These are phyloP conservation scores for Aporrectodea caliginosa DNA, from an alignment of 1,140 invertebrate species.

Conservation along the genomic window DNA sequence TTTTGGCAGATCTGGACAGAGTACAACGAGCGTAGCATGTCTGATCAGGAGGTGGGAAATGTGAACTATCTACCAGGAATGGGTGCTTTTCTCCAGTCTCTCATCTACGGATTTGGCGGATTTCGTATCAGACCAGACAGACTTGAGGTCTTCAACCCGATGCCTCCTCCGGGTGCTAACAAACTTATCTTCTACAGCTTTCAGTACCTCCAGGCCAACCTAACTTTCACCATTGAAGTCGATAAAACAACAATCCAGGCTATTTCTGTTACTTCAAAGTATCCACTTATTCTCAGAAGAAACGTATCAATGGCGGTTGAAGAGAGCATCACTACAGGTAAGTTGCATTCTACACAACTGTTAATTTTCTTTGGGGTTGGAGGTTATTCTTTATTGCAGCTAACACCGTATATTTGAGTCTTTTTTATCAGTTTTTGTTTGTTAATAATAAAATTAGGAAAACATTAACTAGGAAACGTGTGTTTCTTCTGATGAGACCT, in stretches of 20 bases:
- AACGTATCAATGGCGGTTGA: background rate
- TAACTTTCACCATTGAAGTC: slow-evolving; percentile 28
- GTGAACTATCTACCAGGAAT: slow-evolving; percentile 33
- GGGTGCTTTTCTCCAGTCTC: slow-evolving; percentile 31
- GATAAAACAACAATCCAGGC: slow-evolving; percentile 19
- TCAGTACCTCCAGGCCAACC: slow-evolving; percentile 26
- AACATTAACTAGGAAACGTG: too few relatives aligned
- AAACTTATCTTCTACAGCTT: slow-evolving; percentile 17
- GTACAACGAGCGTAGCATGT: slow-evolving; percentile 17
- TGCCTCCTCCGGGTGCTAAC: slow-evolving; percentile 21
- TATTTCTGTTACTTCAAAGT: background rate
- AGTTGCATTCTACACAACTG: too few relatives aligned
- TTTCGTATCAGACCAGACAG: slow-evolving; percentile 30
- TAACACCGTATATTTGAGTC: too few relatives aligned
- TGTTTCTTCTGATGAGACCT: too few relatives aligned
- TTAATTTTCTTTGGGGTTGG: too few relatives aligned
- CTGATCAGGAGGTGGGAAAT: slow-evolving; percentile 24
- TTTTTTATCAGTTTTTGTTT: too few relatives aligned
- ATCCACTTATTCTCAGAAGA: background rate
- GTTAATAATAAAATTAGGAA: too few relatives aligned
- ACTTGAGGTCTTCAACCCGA: slow-evolving; percentile 29
- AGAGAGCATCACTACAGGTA: background rate
- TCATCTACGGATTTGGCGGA: slow-evolving; percentile 33
- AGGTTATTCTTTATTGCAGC: too few relatives aligned
- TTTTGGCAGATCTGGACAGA: slow-evolving; percentile 35